Evolutionary conservation across 2,113 vertebrate species (phyloP).

Genomic region (Protobothrops mucrosquamatus): DNA sequence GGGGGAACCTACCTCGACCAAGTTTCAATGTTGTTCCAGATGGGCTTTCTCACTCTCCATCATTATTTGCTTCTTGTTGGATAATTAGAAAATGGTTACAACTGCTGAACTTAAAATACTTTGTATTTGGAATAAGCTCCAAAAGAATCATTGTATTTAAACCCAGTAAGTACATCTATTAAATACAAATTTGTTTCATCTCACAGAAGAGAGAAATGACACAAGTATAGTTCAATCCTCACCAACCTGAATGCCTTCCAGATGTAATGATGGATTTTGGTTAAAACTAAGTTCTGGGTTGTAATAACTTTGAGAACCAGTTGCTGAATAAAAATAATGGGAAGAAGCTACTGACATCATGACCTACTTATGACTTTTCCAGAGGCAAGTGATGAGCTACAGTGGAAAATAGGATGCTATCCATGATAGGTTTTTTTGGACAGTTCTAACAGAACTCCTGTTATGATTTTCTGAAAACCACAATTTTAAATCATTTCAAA

Average conservation of each 20-base stretch:
- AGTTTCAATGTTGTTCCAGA: background rate
- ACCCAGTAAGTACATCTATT: background rate
- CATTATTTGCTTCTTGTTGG: background rate
- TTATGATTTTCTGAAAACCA: background rate
- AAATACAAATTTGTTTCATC: too few species aligned
- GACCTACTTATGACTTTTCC: background rate
- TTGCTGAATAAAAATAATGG: background rate
- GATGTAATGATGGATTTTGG: background rate
- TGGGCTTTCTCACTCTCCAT: background rate
- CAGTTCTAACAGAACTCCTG: background rate
- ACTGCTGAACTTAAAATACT: background rate
- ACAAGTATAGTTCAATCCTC: background rate
- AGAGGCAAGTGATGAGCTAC: background rate
- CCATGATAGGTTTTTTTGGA: background rate
- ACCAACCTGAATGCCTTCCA: background rate
- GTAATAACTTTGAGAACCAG: background rate
- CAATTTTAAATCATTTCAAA: background rate
- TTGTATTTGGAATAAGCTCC: background rate
- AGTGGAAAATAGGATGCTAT: background rate
- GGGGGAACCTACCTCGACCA: accelerated
- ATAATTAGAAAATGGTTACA: background rate
- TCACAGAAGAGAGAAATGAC: too few species aligned
- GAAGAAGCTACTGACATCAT: background rate
- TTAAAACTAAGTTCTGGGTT: background rate
- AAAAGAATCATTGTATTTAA: background rate